Evolutionary conservation across 2,113 vertebrate genomes (phyloP).

Genomic region (Phalacrocorax carbo): DNA sequence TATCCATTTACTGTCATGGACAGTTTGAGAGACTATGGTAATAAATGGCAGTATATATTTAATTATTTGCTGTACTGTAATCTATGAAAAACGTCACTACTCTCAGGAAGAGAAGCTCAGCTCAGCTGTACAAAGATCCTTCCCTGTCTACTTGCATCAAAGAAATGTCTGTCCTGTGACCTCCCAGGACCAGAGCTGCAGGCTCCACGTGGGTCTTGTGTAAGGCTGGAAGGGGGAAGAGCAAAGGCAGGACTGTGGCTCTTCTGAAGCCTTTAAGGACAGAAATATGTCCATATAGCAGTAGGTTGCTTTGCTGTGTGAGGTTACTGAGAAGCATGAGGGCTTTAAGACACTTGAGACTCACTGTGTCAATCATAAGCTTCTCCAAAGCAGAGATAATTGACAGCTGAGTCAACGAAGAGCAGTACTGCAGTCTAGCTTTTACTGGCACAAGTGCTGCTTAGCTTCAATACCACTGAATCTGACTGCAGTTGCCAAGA

Average conservation of each 20-base stretch:
- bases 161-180: neutral
- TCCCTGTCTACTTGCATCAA: neutral
- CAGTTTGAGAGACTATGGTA: neutral
- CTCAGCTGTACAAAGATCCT: neutral
- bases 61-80: neutral
- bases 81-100: neutral
- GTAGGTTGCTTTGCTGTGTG: neutral
- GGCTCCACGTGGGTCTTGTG: accelerated
- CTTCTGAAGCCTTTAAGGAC: neutral
- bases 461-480: neutral
- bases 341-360: neutral
- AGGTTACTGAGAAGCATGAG: neutral
- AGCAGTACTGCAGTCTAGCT: neutral
- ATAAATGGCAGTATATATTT: neutral
- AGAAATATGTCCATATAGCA: neutral
- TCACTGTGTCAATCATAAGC: no score
- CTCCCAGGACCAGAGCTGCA: neutral
- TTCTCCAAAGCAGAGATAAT: neutral
- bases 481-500: neutral
- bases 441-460: neutral
- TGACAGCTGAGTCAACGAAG: neutral
- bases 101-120: neutral
- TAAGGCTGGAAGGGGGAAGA: neutral
- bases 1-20: neutral
- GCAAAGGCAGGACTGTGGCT: neutral